A percentile compares a stretch with the other conserved stretches of the same genome.
Conservation (phyloP, 2,888 invertebrate genomes). For the Girardia tigrina region DNA sequence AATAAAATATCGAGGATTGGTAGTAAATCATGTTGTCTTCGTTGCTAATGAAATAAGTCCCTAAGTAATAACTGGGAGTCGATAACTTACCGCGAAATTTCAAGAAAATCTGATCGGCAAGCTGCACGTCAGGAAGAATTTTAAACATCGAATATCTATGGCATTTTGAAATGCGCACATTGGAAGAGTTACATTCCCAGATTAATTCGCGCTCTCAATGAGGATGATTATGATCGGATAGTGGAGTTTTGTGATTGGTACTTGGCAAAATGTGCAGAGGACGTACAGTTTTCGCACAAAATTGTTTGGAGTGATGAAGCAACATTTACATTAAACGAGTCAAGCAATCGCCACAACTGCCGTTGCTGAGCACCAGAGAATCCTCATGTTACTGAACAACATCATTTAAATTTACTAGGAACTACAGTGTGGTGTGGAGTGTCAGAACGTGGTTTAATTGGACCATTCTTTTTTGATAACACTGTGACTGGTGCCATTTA, state of each 20-base stretch:
- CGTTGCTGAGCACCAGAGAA: neutral
- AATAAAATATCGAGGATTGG: too few relatives aligned
- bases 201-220: neutral
- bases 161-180: neutral
- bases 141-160: too few relatives aligned
- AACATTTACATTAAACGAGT: neutral
- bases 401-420: too few relatives aligned
- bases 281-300: neutral
- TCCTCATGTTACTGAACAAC: neutral
- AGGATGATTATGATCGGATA: neutral
- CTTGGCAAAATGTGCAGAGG: neutral
- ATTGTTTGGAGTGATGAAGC: neutral
- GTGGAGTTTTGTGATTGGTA: neutral
- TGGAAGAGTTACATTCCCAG: neutral
- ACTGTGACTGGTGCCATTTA: neutral
- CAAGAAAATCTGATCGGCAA: too few relatives aligned
- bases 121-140: too few relatives aligned
- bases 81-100: too few relatives aligned
- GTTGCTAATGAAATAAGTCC: too few relatives aligned
- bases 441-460: neutral
- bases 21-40: too few relatives aligned
- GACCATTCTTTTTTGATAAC: neutral
- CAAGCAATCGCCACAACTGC: neutral
- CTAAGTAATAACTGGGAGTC: too few relatives aligned
- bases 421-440: neutral